Evolutionary conservation across 2,888 invertebrate species (phyloP).

Genomic region (Rambutsinella grinnellia): DNA sequence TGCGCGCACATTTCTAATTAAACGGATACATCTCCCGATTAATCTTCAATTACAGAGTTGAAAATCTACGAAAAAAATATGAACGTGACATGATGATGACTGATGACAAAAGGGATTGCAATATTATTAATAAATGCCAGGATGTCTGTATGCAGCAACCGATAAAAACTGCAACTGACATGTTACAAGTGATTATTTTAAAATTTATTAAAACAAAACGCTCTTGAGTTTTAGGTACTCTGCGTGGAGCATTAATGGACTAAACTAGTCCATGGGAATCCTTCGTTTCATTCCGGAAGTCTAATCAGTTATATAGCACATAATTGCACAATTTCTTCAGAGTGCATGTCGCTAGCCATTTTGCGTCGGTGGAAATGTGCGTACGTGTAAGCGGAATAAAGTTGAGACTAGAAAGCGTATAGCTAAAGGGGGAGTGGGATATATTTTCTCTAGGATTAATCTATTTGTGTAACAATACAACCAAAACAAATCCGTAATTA

Average conservation of each 20-base stretch:
- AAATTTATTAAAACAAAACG: background rate
- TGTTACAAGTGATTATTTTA: too few relatives aligned
- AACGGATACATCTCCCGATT: background rate
- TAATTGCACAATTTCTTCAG: constrained; percentile 23
- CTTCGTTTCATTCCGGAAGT: constrained; percentile 25
- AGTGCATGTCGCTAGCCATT: background rate
- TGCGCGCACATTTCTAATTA: too few relatives aligned
- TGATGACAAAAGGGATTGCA: too few relatives aligned
- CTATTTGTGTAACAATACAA: background rate
- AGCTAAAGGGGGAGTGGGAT: background rate
- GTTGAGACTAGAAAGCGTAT: constrained; percentile 43
- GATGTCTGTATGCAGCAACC: background rate
- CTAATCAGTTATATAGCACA: background rate
- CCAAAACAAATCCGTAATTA: background rate
- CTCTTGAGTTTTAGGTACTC: background rate
- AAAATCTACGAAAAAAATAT: too few relatives aligned
- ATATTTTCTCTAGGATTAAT: background rate
- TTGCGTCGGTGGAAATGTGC: background rate
- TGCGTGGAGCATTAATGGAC: background rate
- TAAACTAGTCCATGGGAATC: constrained; percentile 2
- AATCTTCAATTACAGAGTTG: too few relatives aligned
- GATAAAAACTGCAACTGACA: background rate
- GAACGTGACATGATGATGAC: too few relatives aligned
- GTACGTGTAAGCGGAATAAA: background rate
- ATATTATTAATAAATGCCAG: too few relatives aligned